Base-by-base conservation (phyloP, 2,888 invertebrate species). In the Yponomeuta sedellus region DNA sequence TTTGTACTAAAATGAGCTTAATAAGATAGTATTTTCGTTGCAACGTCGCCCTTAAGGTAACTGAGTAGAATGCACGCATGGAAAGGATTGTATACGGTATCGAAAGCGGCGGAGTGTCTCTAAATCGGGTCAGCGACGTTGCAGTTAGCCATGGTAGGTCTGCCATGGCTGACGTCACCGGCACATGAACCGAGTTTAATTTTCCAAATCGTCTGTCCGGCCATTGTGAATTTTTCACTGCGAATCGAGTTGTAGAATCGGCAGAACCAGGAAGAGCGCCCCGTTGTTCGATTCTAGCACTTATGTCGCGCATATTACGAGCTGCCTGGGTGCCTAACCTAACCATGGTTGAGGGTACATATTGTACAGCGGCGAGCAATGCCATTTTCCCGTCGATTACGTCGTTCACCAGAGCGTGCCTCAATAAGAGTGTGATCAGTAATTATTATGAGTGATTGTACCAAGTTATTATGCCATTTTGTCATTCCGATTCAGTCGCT, bases 341-440 rank as follows among this genome's bases (percentile, higher is more conserved):
- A 34, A 2, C 1, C 16, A 5, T 52, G 16, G 44, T 16, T 52
- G 16, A 52, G 16, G 44, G 44, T 52, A 16, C 44, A 16, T 52
- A 52, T 52, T 52, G 44, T 52, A 52, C 44, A 12, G 16, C 16
- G 44, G 44, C 44, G 16, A 52, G 44, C 44, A 12, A 52, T 52
- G 44, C 44, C 5, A 52, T 52, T 52, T 52, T 12, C 44, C 16
- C 44, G 69, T 68, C 72, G 74, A 77, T 78, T 74, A 79, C 73
- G 73, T 77, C 75, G 77, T 63, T 70, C 79, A 81, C 66, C 81
- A 69, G 71, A 82, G 72, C 83, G 76, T 80, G 71, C 66, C 58
- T 66, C 67, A 71, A 71, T 71, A 70, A 74, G 66, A 74, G 78
- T 80, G 78, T 78, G 75, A 73, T 74, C 69, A 74, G 74, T 79